These are phyloP conservation scores for Perca schrenkii DNA, from an alignment of 2,113 vertebrate genomes.

Conservation along the genomic window DNA sequence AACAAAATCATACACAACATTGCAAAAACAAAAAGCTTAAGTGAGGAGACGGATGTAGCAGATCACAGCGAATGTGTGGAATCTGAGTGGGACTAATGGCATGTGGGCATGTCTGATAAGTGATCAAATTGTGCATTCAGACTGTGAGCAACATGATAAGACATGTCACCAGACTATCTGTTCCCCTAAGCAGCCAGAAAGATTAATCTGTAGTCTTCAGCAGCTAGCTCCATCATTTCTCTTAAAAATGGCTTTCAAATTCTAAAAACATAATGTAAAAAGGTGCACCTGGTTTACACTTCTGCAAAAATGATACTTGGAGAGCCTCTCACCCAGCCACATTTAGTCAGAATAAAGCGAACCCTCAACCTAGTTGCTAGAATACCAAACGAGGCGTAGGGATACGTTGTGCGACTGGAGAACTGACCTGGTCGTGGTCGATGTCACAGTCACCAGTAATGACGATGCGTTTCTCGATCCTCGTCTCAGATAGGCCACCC, in stretches of 20 bases:
- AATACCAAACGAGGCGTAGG: background rate
- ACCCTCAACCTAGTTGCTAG: background rate
- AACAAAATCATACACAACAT: background rate
- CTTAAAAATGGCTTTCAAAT: background rate
- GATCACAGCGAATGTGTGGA: constrained; percentile 4
- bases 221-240: background rate
- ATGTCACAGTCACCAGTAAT: constrained; percentile 98
- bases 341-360: background rate
- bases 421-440: constrained; percentile 95
- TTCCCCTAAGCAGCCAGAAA: background rate
- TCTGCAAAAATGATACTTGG: background rate
- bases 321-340: background rate
- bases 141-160: constrained; percentile 39
- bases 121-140: background rate
- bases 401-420: background rate
- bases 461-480: constrained; percentile 99
- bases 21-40: background rate
- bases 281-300: background rate
- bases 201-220: background rate
- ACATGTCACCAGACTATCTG: constrained; percentile 43
- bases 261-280: background rate
- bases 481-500: constrained; percentile 97
- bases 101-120: background rate
- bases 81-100: constrained; percentile 2
- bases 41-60: background rate